phyloP scores from a whole-genome alignment of 2,888 invertebrate genomes.

The Galeruca laticollis region DNA sequence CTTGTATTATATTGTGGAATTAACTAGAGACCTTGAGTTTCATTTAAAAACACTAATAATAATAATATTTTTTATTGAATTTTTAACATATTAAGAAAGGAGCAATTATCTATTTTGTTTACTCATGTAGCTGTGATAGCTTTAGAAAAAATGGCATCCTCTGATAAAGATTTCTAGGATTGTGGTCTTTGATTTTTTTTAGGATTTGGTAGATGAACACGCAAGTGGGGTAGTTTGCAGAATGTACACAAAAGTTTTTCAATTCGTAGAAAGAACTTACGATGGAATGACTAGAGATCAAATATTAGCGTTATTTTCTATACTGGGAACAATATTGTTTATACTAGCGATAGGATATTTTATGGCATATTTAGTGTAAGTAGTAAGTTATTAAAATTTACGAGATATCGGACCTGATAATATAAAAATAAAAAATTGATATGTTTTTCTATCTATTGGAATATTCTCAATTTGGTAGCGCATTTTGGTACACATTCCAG shows the following conservation, averaged over 20 bases:
- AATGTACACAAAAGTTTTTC: slow-evolving; percentile 74
- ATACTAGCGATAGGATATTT: slow-evolving; percentile 85
- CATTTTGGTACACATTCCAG: neutral
- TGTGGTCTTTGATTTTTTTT: no score
- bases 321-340: slow-evolving; percentile 82
- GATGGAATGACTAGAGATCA: slow-evolving; percentile 83
- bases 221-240: slow-evolving; percentile 79
- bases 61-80: slow-evolving; percentile 8
- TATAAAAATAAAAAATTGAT: no score
- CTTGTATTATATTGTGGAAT: no score
- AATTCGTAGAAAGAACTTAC: slow-evolving; percentile 78
- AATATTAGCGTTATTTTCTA: slow-evolving; percentile 81
- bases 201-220: slow-evolving; percentile 85
- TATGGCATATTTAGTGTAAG: slow-evolving; percentile 85
- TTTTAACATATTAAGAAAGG: neutral
- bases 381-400: slow-evolving; percentile 43
- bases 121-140: no score
- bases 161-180: no score
- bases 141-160: no score
- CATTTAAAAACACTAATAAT: no score
- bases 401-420: no score
- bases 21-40: no score
- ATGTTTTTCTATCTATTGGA: no score
- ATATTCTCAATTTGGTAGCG: no score
- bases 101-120: no score